These are phyloP conservation scores for Halichoerus grypus DNA, from an alignment of 2,113 vertebrate species.

Conservation along the genomic window DNA sequence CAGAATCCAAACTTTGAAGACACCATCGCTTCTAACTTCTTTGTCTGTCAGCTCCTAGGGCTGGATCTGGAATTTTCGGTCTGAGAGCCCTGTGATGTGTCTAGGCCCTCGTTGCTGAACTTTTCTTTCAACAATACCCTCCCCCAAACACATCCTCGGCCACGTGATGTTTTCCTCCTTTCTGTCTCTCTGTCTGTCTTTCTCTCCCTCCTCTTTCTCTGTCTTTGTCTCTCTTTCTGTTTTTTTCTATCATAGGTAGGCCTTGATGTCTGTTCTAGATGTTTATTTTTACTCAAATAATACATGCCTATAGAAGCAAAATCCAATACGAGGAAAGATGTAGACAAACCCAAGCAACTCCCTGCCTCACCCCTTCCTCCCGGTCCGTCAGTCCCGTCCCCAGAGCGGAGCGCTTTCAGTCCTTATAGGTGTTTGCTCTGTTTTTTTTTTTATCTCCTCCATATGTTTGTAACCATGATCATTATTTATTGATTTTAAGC, in stretches of 20 bases:
- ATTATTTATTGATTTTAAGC: background rate
- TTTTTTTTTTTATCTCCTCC: background rate
- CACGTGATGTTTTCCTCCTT: no score
- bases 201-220: background rate
- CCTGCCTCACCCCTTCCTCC: no score
- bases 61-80: background rate
- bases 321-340: background rate
- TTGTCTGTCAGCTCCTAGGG: no score
- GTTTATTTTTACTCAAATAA: background rate
- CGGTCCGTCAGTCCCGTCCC: accelerated
- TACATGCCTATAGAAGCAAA: background rate
- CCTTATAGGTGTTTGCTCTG: background rate
- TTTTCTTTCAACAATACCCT: accelerated
- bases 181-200: background rate
- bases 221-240: background rate
- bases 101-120: background rate
- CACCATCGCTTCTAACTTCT: background rate
- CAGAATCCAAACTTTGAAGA: background rate
- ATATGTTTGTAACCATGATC: background rate
- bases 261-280: background rate
- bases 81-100: no score
- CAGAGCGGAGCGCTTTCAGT: background rate
- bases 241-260: background rate
- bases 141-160: no score
- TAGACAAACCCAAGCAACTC: background rate